Conservation (phyloP, 2,797 vertebrate genomes). For the Pseudochirops cupreus region DNA sequence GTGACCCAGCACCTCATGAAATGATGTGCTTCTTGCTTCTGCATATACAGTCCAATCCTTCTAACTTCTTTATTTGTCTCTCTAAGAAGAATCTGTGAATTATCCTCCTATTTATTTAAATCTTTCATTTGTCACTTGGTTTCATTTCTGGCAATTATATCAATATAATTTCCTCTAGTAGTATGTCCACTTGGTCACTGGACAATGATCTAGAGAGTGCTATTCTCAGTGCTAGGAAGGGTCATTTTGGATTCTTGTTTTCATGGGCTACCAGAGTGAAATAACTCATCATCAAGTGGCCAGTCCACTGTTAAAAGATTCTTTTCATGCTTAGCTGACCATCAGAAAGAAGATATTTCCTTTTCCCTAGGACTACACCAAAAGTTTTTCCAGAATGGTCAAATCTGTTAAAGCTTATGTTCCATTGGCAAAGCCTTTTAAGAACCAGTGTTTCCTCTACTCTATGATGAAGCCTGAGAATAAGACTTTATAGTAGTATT, state of each 20-base stretch:
- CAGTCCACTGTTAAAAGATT: not conserved
- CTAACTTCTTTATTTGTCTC: not conserved
- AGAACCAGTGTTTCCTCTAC: not conserved
- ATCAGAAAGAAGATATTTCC: not conserved
- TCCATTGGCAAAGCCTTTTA: not conserved
- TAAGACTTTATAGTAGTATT: not conserved
- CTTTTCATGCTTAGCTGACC: not conserved
- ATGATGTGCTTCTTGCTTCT: not conserved
- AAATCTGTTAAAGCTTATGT: not conserved
- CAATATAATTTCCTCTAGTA: not conserved
- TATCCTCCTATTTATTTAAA: not conserved
- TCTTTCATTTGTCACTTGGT: not conserved
- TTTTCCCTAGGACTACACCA: not conserved
- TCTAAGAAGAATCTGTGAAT: not conserved
- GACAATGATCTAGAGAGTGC: not conserved
- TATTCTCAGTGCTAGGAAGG: not conserved
- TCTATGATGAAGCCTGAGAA: not conserved
- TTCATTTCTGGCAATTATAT: not conserved
- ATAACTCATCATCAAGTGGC: not conserved
- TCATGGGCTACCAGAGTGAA: not conserved
- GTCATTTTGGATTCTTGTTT: not conserved
- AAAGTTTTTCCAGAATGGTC: not conserved
- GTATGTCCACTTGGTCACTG: not conserved
- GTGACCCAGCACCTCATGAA: not conserved
- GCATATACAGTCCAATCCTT: not conserved